These are phyloP conservation scores for Seriola quinqueradiata DNA, from an alignment of 2,113 vertebrate species.

Conservation along the genomic window DNA sequence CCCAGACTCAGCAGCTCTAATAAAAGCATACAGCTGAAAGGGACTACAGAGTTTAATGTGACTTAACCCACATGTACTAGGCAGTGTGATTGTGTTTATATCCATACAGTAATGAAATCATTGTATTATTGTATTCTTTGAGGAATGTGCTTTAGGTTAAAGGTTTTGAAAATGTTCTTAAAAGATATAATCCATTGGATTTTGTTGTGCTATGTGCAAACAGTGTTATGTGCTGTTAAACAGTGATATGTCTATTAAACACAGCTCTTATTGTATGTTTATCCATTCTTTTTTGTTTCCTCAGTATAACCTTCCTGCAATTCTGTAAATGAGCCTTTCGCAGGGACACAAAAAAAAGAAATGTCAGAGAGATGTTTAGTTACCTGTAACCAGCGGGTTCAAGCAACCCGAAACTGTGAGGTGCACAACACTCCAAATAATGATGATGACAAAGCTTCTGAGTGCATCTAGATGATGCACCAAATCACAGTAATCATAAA, in stretches of 20 bases:
- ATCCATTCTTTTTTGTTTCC: background rate
- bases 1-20: slow-evolving; percentile 39
- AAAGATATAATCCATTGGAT: background rate
- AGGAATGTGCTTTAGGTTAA: background rate
- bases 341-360: background rate
- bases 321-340: background rate
- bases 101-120: background rate
- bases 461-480: background rate
- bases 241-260: background rate
- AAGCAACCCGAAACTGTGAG: background rate
- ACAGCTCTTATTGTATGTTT: background rate
- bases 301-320: background rate
- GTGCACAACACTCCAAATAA: slow-evolving; percentile 4
- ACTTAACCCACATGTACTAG: slow-evolving; percentile 22
- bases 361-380: background rate
- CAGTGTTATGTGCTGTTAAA: background rate
- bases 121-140: background rate
- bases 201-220: background rate
- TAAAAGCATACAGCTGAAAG: slow-evolving; percentile 65
- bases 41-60: slow-evolving; percentile 39
- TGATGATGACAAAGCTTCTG: background rate
- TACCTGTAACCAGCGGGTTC: background rate
- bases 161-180: background rate
- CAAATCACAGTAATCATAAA: slow-evolving; percentile 1
- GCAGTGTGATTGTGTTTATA: background rate